Percentiles rank a stretch among this genome's conserved stretches.
phyloP scores from a whole-genome alignment of 2,888 invertebrate genomes.

The Pachydiplax longipennis region DNA sequence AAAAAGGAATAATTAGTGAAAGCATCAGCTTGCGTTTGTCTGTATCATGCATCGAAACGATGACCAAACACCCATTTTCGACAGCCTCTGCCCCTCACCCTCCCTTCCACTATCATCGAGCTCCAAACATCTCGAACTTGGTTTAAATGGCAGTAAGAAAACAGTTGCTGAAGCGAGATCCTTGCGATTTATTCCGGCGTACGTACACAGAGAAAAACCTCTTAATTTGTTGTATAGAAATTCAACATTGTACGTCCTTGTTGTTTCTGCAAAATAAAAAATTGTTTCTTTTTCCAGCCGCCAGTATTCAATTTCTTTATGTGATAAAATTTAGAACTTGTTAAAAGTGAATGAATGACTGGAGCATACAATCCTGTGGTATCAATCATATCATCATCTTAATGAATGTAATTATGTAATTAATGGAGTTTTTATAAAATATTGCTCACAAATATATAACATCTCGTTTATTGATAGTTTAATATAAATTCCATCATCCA shows the following conservation, averaged over 20 bases:
- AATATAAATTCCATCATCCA: no score
- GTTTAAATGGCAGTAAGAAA: constrained; percentile 36
- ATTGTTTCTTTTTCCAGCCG: constrained; percentile 25
- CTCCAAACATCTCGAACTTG: not conserved
- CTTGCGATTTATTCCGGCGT: constrained; percentile 29
- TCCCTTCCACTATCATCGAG: not conserved
- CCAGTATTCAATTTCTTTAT: not conserved
- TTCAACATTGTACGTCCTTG: constrained; percentile 37
- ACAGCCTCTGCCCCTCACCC: not conserved
- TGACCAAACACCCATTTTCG: not conserved
- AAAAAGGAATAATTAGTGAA: not conserved
- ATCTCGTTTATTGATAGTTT: no score
- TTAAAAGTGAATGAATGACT: not conserved
- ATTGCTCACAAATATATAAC: no score
- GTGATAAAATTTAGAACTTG: not conserved
- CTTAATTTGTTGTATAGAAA: constrained; percentile 39
- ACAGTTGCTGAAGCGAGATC: constrained; percentile 38
- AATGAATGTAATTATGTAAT: not conserved
- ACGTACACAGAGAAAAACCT: constrained; percentile 6
- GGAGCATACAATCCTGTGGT: not conserved
- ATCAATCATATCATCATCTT: not conserved
- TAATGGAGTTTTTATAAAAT: no score
- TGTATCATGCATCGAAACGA: not conserved
- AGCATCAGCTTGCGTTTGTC: not conserved
- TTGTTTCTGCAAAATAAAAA: constrained; percentile 45